Conservation (phyloP, 2,888 invertebrate genomes). For the Drosophila bunnanda region DNA sequence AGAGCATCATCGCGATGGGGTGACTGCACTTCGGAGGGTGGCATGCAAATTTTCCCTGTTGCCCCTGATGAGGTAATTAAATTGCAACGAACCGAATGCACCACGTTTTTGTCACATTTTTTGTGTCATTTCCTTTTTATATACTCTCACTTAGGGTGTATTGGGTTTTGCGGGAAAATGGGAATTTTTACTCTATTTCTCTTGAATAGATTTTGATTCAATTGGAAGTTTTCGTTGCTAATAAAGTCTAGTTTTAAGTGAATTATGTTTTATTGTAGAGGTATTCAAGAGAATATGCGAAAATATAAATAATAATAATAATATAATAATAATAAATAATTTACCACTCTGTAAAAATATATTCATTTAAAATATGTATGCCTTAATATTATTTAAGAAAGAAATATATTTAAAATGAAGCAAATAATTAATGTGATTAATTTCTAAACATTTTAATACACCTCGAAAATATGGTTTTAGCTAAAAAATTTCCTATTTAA, state of each 20-base stretch:
- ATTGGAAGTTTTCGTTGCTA: not conserved
- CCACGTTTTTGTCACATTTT: constrained; percentile 60
- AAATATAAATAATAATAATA: no score
- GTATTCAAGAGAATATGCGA: no score
- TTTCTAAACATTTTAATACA: no score
- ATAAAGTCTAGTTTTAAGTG: not conserved
- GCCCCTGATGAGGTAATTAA: constrained; percentile 70
- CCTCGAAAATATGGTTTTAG: no score
- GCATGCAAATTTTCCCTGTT: constrained; percentile 53
- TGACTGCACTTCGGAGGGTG: constrained; percentile 38
- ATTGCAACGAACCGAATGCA: constrained; percentile 58
- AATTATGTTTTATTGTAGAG: no score
- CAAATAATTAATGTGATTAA: no score
- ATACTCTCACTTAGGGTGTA: not conserved
- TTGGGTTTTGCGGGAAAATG: not conserved
- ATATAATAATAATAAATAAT: no score
- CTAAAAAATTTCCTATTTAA: no score
- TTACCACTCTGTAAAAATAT: no score
- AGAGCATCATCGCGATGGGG: constrained; percentile 4
- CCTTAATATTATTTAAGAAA: not conserved
- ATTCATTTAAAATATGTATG: not conserved
- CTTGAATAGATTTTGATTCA: not conserved
- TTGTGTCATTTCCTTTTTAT: constrained; percentile 13
- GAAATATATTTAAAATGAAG: no score
- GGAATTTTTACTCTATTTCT: not conserved